Base-by-base conservation (phyloP, 2,797 vertebrate genomes). In the Phataginus tetradactyla region DNA sequence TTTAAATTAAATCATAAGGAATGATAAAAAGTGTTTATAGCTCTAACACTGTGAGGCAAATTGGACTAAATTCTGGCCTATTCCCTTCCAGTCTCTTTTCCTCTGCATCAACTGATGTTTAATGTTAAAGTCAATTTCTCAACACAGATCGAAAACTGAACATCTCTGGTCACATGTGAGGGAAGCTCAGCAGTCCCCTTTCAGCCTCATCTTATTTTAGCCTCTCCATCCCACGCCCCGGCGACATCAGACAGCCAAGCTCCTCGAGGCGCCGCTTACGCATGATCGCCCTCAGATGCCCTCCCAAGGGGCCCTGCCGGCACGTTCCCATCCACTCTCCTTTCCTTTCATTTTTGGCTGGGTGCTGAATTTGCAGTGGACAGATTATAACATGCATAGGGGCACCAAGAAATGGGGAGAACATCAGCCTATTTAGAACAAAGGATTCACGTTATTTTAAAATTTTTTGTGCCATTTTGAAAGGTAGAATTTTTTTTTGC, bases 1-100 rank as follows among this genome's bases (percentile, higher is more conserved):
- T 95, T 96, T 85, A 81, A 97, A 91, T 94, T 77, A 91, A 95
- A 83, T 94, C 53, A 81, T n/a, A 64, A 49, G 69, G 85, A 94
- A 85, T 61, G 69, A 66, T 66, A 69, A 81, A 89, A 37, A 71
- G n/a, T 49, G 55, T 17, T 51, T 53, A 23, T 39, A 57, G 37
- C 77, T 91, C 20, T 42, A 93, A 92, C 15, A 53, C 51, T 88
- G 9, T 34, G 57, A 86, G 88, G 55, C 39, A 96, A 75, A 81
- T 81, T 27, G 32, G 63, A 78, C 75, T 94, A 86, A 51, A 69
- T 86, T 69, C 69, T 87, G 69, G 64, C 68, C 90, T 74, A 51
- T 88, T 68, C 37, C 17, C 37, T 80, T 86, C 15, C 51, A 93
- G 27, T 49, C 59, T 90, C 78, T 96, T 96, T 86, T 83, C n/a